Percentiles rank a stretch among this genome's conserved stretches.
Conservation (phyloP, 37 sponge, comb jelly and placozoan species). For the Agelas oroides region DNA sequence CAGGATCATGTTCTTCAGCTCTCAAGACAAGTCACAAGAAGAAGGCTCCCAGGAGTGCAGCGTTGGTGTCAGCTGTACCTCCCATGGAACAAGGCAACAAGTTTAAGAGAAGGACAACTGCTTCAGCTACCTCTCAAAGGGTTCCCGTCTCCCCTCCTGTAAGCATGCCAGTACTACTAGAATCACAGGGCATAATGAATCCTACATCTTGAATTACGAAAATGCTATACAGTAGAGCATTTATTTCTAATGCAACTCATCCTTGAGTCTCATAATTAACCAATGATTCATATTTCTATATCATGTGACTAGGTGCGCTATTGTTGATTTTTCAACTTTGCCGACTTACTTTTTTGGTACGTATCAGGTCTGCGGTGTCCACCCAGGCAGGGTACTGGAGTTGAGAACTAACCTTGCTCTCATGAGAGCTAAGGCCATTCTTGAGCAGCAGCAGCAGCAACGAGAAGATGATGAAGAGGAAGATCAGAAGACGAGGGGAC, state of each 20-base stretch:
- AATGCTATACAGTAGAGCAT: no score
- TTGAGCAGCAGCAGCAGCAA: constrained; percentile 22
- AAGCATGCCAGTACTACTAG: neutral
- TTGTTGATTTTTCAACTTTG: no score
- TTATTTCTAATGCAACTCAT: no score
- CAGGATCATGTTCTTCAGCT: no score
- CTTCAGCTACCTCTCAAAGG: neutral
- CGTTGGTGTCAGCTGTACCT: neutral
- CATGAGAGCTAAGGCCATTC: neutral
- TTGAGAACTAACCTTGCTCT: constrained; percentile 52
- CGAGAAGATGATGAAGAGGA: neutral
- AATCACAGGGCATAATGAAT: no score
- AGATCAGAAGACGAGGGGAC: neutral
- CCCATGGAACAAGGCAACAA: neutral
- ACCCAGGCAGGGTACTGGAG: constrained; percentile 54
- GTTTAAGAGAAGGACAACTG: neutral
- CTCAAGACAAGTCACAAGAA: neutral
- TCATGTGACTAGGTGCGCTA: no score
- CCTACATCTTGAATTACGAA: no score
- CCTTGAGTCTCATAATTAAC: no score
- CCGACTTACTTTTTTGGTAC: no score
- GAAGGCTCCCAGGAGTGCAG: neutral
- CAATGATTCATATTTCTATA: neutral
- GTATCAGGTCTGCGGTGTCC: constrained; percentile 69
- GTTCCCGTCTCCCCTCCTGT: constrained; percentile 29